Conservation (phyloP, 2,888 invertebrate genomes). For the Fabriciana adippe region DNA sequence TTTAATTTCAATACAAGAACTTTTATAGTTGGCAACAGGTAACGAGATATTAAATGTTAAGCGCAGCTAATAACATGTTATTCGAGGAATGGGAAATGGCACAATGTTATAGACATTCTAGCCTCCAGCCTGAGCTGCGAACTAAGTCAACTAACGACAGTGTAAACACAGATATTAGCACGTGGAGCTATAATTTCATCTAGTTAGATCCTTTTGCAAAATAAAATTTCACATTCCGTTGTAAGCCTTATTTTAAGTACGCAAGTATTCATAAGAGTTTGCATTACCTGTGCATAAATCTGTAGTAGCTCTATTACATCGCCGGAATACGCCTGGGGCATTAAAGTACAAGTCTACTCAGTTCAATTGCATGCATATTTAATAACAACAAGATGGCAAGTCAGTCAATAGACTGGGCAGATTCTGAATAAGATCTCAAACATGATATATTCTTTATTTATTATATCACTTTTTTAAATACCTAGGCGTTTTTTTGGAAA, state of each 20-base stretch:
- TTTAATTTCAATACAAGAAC: constrained; percentile 6
- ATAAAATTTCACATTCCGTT: constrained; percentile 7
- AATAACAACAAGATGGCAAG: constrained; percentile 10
- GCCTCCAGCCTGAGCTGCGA: constrained; percentile 26
- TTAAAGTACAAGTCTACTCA: not conserved
- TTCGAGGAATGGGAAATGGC: constrained; percentile 4
- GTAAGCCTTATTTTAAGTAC: constrained; percentile 5
- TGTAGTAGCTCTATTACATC: constrained; percentile 14
- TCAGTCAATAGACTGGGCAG: not conserved
- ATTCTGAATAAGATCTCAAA: not conserved
- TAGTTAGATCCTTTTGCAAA: constrained; percentile 16
- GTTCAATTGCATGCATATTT: constrained; percentile 17
- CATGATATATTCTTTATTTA: no score
- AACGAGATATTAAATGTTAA: constrained; percentile 7
- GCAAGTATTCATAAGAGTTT: not conserved
- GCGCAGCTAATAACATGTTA: constrained; percentile 11
- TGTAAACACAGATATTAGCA: constrained; percentile 32
- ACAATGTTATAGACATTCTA: constrained; percentile 16
- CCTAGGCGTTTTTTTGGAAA: no score
- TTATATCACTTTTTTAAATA: no score
- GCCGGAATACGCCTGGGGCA: constrained; percentile 16
- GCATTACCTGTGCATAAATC: constrained; percentile 1
- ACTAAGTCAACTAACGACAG: constrained; percentile 24
- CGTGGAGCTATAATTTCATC: constrained; percentile 14
- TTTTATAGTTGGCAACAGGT: not conserved